A percentile compares a stretch with the other conserved stretches of the same genome.
These are phyloP conservation scores for Rosalia funebris DNA, from an alignment of 2,888 invertebrate species.

Conservation along the genomic window DNA sequence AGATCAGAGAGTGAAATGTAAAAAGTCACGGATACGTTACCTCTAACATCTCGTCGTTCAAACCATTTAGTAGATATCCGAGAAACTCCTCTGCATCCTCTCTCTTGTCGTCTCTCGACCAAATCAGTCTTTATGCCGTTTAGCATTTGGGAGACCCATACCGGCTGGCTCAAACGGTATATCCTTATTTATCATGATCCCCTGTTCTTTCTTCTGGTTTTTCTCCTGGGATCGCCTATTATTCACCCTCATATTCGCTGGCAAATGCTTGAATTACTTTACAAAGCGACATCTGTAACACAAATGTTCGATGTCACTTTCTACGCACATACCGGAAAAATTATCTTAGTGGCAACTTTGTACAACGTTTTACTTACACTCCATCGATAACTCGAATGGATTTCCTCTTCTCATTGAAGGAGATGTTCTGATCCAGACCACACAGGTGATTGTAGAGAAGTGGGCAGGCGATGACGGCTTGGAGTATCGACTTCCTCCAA, in stretches of 20 bases:
- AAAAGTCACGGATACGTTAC: too few relatives aligned
- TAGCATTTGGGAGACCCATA: constrained; percentile 85
- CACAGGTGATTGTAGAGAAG: constrained; percentile 93
- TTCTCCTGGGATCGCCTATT: constrained; percentile 63
- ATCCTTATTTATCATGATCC: constrained; percentile 70
- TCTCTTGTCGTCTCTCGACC: constrained; percentile 91
- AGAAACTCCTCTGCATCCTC: constrained; percentile 98
- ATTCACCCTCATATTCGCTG: constrained; percentile 65
- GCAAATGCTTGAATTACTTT: constrained; percentile 79
- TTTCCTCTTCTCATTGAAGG: constrained; percentile 64
- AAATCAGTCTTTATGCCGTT: constrained; percentile 77
- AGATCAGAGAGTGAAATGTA: too few relatives aligned
- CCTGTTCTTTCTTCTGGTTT: constrained; percentile 55
- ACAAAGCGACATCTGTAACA: constrained; percentile 82
- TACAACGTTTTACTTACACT: constrained; percentile 78
- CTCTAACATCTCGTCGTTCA: constrained; percentile 97
- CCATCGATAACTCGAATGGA: constrained; percentile 89
- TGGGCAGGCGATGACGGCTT: constrained; percentile 93
- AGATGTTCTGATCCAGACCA: constrained; percentile 76
- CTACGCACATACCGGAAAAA: too few relatives aligned
- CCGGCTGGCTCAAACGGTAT: constrained; percentile 92
- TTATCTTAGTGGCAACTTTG: too few relatives aligned
- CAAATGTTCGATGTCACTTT: background rate
- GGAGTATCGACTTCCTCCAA: constrained; percentile 95
- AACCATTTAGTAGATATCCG: constrained; percentile 89